Percentiles rank a stretch among this genome's conserved stretches.
Evolutionary conservation across 2,113 vertebrate species (phyloP).

Genomic region (Poeciliopsis turrubarensis): DNA sequence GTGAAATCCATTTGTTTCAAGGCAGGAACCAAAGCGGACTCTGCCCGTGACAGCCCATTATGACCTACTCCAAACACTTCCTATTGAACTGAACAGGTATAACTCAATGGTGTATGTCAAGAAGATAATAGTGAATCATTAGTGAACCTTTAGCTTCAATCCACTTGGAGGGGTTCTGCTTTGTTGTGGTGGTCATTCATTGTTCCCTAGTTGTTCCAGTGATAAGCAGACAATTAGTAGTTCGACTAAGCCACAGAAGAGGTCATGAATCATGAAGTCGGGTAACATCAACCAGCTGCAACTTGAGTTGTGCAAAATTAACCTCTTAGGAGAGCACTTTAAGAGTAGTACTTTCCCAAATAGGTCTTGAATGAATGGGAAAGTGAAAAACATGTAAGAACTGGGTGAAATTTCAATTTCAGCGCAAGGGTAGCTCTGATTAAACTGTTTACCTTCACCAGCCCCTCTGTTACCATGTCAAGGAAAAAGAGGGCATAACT

Average conservation of each 20-base stretch:
- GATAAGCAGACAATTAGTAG: conserved; percentile 77
- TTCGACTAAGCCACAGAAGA: conserved; percentile 58
- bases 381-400: background rate
- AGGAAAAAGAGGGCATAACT: background rate
- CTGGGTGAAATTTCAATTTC: background rate
- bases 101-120: conserved; percentile 63
- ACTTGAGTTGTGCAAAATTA: conserved; percentile 57
- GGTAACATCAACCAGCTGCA: conserved; percentile 45
- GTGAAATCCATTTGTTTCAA: conserved; percentile 76
- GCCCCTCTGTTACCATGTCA: background rate
- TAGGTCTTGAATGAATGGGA: background rate
- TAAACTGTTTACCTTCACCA: background rate
- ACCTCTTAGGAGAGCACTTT: conserved; percentile 59
- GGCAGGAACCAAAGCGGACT: conserved; percentile 64
- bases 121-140: conserved; percentile 68
- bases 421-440: background rate
- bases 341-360: conserved; percentile 38
- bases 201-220: conserved; percentile 63
- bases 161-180: conserved; percentile 41
- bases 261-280: conserved; percentile 75
- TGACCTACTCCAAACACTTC: conserved; percentile 58
- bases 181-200: conserved; percentile 55
- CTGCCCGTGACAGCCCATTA: conserved; percentile 61
- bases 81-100: conserved; percentile 68
- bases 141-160: conserved; percentile 52